Percentiles rank a stretch among this genome's conserved stretches.
These are phyloP conservation scores for Myotis planiceps DNA, from an alignment of 2,797 vertebrate genomes.

Conservation along the genomic window DNA sequence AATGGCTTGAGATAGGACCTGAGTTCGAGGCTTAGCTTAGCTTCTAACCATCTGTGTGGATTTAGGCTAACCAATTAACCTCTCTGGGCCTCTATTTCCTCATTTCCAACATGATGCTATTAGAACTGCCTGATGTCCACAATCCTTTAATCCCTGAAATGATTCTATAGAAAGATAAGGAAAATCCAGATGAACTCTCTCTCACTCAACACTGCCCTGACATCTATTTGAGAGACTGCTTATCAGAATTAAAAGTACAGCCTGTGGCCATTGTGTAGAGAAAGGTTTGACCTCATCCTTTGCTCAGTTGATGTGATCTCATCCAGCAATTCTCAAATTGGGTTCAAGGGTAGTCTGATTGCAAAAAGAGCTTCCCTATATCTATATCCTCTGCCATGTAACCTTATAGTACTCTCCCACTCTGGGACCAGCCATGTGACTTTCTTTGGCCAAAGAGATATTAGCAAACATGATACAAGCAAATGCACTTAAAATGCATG, in stretches of 20 bases:
- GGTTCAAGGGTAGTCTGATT: background rate
- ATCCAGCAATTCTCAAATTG: background rate
- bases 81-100: background rate
- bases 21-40: background rate
- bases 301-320: background rate
- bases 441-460: background rate
- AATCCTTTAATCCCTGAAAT: background rate
- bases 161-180: background rate
- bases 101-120: background rate
- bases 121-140: background rate
- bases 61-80: background rate
- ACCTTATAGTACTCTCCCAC: background rate
- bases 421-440: background rate
- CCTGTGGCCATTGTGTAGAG: background rate
- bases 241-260: conserved; percentile 43
- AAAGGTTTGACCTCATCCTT: conserved; percentile 22
- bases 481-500: background rate
- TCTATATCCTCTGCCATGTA: background rate
- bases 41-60: background rate
- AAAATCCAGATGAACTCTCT: background rate
- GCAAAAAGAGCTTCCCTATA: background rate
- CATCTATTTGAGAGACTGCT: background rate
- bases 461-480: background rate
- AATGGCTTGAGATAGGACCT: background rate
- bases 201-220: background rate